phyloP scores from a whole-genome alignment of 2,888 invertebrate species.

The Lasius fuliginosus region DNA sequence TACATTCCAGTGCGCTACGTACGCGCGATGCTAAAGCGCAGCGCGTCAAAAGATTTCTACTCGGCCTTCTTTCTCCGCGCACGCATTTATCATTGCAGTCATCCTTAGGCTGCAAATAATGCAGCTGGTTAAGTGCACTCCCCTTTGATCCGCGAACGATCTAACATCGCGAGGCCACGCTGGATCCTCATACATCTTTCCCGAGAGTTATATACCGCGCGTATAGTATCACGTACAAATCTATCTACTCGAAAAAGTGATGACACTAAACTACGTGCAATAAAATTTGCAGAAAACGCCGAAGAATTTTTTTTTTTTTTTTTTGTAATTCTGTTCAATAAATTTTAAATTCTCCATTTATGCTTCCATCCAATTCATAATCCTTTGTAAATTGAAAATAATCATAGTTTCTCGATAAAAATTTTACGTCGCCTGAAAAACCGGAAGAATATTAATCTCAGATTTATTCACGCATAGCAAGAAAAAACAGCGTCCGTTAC shows the following conservation, averaged over 20 bases:
- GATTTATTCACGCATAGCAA: not conserved
- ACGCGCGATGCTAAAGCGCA: conserved; percentile 44
- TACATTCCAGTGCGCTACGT: conserved; percentile 52
- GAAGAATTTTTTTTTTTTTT: not conserved
- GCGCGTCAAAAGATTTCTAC: conserved; percentile 52
- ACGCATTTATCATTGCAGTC: conserved; percentile 56
- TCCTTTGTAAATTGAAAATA: not conserved
- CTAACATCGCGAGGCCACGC: conserved; percentile 49
- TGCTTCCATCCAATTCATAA: not conserved
- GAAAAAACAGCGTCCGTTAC: not conserved
- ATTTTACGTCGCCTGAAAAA: not conserved
- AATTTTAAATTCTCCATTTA: not conserved
- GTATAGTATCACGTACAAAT: conserved; percentile 45
- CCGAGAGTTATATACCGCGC: conserved; percentile 46
- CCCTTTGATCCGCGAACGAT: conserved; percentile 56
- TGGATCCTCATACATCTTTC: conserved; percentile 51
- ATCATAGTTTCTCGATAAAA: not conserved
- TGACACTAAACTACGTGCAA: conserved; percentile 26
- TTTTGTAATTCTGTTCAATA: not conserved
- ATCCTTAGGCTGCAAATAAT: conserved; percentile 58
- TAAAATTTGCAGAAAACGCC: conserved; percentile 20
- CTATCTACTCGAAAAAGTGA: conserved; percentile 39
- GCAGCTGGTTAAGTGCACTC: conserved; percentile 58
- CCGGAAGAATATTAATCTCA: not conserved
- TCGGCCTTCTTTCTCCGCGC: conserved; percentile 51